Evolutionary conservation across 2,888 invertebrate species (phyloP).

Genomic region (Dryadula phaetusa): DNA sequence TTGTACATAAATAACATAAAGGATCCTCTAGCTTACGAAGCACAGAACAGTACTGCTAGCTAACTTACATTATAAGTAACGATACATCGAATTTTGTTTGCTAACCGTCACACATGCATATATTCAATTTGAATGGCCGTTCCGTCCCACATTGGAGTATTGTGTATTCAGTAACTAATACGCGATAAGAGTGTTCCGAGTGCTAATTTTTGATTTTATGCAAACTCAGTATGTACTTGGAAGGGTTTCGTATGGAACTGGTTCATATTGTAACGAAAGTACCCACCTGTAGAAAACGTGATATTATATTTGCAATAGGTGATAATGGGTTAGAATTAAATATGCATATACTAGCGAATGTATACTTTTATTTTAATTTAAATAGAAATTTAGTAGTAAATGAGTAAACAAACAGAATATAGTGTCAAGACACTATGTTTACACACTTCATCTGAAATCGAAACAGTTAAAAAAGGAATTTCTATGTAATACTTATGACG

Average conservation of each 20-base stretch:
- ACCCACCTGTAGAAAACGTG: too few species aligned
- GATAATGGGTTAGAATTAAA: neutral
- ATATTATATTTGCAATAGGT: too few species aligned
- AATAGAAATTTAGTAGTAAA: too few species aligned
- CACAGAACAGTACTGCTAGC: neutral
- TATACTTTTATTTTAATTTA: too few species aligned
- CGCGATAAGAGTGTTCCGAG: constrained; percentile 40
- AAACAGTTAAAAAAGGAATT: too few species aligned
- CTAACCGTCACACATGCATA: constrained; percentile 17
- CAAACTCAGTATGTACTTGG: constrained; percentile 51
- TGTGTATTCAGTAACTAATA: constrained; percentile 33
- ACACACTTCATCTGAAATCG: too few species aligned
- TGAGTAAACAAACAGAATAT: too few species aligned
- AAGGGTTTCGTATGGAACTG: constrained; percentile 39
- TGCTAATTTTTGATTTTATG: constrained; percentile 68
- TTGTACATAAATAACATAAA: too few species aligned
- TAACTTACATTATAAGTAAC: neutral
- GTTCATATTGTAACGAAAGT: constrained; percentile 16
- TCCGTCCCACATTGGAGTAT: constrained; percentile 26
- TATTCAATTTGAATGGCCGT: constrained; percentile 27
- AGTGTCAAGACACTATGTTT: too few species aligned
- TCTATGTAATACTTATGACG: too few species aligned
- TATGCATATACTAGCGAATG: too few species aligned
- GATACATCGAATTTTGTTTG: neutral
- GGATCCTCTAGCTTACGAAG: too few species aligned